These are phyloP conservation scores for Strigamia maritima DNA, from an alignment of 2,888 invertebrate genomes.

Conservation along the genomic window DNA sequence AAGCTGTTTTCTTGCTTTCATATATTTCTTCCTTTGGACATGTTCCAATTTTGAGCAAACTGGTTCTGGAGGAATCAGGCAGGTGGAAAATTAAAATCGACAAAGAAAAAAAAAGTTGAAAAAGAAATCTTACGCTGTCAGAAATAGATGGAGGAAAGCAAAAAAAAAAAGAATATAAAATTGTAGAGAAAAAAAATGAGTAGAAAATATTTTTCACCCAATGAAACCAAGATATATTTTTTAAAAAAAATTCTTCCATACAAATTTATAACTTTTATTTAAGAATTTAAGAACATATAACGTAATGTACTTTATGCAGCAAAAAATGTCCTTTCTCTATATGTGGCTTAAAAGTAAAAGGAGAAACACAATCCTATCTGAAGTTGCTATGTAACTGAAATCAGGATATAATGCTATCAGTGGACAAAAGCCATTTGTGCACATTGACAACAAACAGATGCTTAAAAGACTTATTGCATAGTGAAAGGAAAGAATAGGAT, in stretches of 20 bases:
- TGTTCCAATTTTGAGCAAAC: neutral
- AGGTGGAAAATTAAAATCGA: neutral
- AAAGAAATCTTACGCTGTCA: neutral
- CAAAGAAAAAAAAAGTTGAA: neutral
- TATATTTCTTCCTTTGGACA: neutral
- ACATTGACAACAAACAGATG: neutral
- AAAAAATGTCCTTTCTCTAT: too few relatives aligned
- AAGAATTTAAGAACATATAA: too few relatives aligned
- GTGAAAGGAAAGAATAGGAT: neutral
- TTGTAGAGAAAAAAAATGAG: neutral
- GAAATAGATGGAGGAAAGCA: neutral
- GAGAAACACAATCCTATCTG: too few relatives aligned
- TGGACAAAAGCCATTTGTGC: neutral
- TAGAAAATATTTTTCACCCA: too few relatives aligned
- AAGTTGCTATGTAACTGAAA: neutral
- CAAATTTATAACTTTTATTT: too few relatives aligned
- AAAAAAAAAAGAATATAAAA: neutral
- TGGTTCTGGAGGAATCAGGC: neutral
- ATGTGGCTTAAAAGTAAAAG: too few relatives aligned
- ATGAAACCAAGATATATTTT: too few relatives aligned
- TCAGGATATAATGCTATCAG: neutral
- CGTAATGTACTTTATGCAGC: too few relatives aligned
- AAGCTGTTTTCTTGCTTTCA: neutral
- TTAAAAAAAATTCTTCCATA: too few relatives aligned
- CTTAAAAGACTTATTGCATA: neutral